Conservation (phyloP, 1,140 invertebrate species). For the Oreohelix idahoensis region DNA sequence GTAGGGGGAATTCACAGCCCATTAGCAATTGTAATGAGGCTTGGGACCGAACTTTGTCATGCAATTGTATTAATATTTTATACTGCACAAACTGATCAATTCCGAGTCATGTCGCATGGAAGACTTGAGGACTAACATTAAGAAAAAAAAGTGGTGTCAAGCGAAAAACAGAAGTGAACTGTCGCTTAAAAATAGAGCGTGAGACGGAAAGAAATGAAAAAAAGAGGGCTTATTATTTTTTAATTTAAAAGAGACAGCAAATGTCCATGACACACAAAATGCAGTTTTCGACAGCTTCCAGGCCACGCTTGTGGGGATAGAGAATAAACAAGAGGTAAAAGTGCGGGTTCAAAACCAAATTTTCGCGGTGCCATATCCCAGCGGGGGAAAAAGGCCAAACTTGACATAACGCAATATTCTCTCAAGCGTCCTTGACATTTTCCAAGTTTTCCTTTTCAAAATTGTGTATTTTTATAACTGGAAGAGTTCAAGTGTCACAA, state of each 20-base stretch:
- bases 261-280: not conserved
- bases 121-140: not conserved
- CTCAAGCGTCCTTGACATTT: not conserved
- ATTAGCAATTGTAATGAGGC: conserved; percentile 53
- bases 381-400: not conserved
- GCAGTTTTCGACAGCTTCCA: not conserved
- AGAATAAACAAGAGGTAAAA: not conserved
- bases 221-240: not conserved
- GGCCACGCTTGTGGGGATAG: not conserved
- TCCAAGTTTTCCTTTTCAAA: too few species aligned
- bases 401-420: not conserved
- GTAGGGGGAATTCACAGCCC: conserved; percentile 33
- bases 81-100: conserved; percentile 49
- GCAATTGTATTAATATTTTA: conserved; percentile 54
- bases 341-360: not conserved
- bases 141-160: not conserved
- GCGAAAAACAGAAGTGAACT: not conserved
- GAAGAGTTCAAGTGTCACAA: too few species aligned
- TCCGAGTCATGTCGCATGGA: not conserved
- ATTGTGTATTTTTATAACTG: too few species aligned
- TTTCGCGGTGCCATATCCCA: not conserved
- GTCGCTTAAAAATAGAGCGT: not conserved
- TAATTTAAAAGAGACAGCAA: not conserved
- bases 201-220: not conserved
- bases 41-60: conserved; percentile 36